Conservation (phyloP, 2,113 vertebrate species). For the Gymnogyps californianus region DNA sequence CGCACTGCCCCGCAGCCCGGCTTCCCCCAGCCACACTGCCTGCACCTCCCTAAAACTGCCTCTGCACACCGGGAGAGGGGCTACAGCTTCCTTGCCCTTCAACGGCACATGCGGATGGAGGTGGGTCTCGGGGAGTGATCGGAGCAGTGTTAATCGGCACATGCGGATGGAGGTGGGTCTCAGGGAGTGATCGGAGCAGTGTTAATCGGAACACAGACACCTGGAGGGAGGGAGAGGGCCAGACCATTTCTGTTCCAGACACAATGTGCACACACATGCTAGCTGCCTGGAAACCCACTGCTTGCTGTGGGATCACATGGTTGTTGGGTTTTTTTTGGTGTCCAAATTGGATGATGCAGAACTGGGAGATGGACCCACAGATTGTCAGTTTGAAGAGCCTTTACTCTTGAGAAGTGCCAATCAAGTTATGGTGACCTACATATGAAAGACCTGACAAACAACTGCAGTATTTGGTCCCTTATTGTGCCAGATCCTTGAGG, state of each 20-base stretch:
- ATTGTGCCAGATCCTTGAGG: background rate
- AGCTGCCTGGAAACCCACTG: background rate
- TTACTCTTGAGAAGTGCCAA: background rate
- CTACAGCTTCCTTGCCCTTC: background rate
- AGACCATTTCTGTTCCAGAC: background rate
- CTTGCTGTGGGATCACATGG: background rate
- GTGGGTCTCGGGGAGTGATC: accelerated
- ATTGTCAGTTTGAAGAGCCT: background rate
- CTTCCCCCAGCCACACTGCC: background rate
- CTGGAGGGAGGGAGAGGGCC: background rate
- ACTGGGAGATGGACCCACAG: background rate
- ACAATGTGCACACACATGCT: accelerated
- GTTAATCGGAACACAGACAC: background rate
- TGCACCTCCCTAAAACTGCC: background rate
- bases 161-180: accelerated
- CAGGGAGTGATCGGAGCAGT: accelerated
- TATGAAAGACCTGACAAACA: background rate
- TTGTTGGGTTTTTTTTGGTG: accelerated
- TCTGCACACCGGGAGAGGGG: background rate
- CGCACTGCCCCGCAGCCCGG: background rate
- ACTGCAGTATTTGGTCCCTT: background rate
- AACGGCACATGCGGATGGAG: accelerated
- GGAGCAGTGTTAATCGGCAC: background rate
- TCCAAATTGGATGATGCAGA: background rate
- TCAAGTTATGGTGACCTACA: accelerated